Conservation (phyloP, 2,797 vertebrate genomes). For the Pteropus rufus region DNA sequence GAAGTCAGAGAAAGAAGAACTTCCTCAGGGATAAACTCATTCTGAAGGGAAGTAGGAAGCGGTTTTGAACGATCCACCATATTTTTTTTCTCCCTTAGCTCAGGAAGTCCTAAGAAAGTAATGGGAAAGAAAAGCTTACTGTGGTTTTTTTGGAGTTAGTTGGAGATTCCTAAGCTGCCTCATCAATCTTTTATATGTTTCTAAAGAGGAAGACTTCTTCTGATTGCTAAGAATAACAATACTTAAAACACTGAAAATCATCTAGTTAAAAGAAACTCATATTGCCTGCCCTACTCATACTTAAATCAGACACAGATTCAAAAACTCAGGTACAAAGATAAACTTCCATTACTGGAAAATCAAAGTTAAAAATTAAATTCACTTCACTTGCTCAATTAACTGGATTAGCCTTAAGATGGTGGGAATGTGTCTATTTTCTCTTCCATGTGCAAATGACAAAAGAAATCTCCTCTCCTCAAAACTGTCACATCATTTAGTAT, state of each 20-base stretch:
- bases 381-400: neutral
- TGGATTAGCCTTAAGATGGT: neutral
- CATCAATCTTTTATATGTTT: neutral
- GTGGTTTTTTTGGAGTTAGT: neutral
- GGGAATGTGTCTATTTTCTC: neutral
- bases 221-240: neutral
- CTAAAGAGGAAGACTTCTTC: neutral
- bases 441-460: neutral
- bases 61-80: conserved; percentile 45
- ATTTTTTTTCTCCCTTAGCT: conserved; percentile 62
- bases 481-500: neutral
- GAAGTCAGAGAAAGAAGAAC: conserved; percentile 85
- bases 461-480: neutral
- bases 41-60: conserved; percentile 65
- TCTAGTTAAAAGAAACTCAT: neutral
- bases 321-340: neutral
- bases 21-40: conserved; percentile 85
- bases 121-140: neutral
- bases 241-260: neutral
- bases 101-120: conserved; percentile 69
- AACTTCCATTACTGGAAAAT: neutral
- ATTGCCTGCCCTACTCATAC: neutral
- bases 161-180: neutral
- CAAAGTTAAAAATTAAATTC: conserved; percentile 21
- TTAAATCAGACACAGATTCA: neutral